Percentiles rank a stretch among this genome's conserved stretches.
Conservation (phyloP, 2,888 invertebrate species). For the Geophilus truncorum region DNA sequence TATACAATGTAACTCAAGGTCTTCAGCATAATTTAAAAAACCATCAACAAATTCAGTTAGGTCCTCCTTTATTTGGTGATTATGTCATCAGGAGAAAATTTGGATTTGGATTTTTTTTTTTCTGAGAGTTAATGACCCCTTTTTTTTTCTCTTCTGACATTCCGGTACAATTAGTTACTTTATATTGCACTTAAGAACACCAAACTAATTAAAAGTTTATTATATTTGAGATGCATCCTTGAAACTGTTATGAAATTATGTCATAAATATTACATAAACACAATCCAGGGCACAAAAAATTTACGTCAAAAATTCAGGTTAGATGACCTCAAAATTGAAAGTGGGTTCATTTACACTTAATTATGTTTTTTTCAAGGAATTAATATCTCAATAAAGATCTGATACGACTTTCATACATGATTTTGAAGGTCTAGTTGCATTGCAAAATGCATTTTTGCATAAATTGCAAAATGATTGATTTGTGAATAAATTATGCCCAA, state of each 20-base stretch:
- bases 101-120: not conserved
- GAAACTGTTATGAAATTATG: not conserved
- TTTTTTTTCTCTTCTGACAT: not conserved
- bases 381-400: not conserved
- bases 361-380: not conserved
- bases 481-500: too few relatives aligned
- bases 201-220: too few relatives aligned
- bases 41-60: not conserved
- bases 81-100: not conserved
- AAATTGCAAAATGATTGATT: not conserved
- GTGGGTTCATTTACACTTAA: not conserved
- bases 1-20: constrained; percentile 12
- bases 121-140: not conserved
- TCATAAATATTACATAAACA: not conserved
- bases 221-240: not conserved
- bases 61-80: not conserved
- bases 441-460: not conserved
- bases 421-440: too few relatives aligned
- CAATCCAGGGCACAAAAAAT: not conserved
- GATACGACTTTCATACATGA: too few relatives aligned
- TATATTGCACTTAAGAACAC: too few relatives aligned
- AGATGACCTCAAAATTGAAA: not conserved
- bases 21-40: not conserved
- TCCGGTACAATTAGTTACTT: too few relatives aligned
- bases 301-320: not conserved